Base-by-base conservation (phyloP, 2,797 vertebrate species). In the Siniperca scherzeri region DNA sequence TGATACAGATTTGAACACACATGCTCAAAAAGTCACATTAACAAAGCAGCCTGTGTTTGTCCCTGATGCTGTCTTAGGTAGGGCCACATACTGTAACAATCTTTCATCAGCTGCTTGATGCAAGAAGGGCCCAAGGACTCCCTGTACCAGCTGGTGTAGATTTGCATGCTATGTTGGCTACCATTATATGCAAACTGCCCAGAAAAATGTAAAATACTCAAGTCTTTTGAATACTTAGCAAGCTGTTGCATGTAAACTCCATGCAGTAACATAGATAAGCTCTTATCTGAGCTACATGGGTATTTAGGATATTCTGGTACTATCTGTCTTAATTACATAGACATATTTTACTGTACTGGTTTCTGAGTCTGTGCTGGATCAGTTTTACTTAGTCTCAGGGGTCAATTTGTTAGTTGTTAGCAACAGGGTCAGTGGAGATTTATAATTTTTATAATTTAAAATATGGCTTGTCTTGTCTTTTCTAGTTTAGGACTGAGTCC, bases 21-120 rank as follows among this genome's bases (percentile, higher is more conserved):
- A 11, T 14, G 44, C 30, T 71, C n/a, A 30, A 55, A 67, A 62
- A 25, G 53, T 42, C 42, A 60, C 16, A 53, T 25, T 25, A 59
- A 84, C 81, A 87, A 81, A 79, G 77, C 74, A 2, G 30, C 50
- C 74, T 72, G 64, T 85, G 80, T 86, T 19, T 48, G 22, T 53
- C 38, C 17, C 48, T n/a, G 70, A 40, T 64, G 21, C 21, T 44
- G 9, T 44, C 46, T 40, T 57, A 70, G 50, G 69, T 48, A 65
- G 46, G 16, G 5, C 40, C 7, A 67, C 40, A 9, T 30, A 30
- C 44, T 62, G 40, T 44, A 78, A 74, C 69, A 81, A 70, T 64
- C 82, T 69, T 30, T 87, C 69, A 77, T 57, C 70, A 68, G 74
- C 52, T 60, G 25, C 52, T 64, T 7, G 21, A 75, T 64, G 38